Conservation (phyloP, 2,113 vertebrate species). For the Hemicordylus capensis region DNA sequence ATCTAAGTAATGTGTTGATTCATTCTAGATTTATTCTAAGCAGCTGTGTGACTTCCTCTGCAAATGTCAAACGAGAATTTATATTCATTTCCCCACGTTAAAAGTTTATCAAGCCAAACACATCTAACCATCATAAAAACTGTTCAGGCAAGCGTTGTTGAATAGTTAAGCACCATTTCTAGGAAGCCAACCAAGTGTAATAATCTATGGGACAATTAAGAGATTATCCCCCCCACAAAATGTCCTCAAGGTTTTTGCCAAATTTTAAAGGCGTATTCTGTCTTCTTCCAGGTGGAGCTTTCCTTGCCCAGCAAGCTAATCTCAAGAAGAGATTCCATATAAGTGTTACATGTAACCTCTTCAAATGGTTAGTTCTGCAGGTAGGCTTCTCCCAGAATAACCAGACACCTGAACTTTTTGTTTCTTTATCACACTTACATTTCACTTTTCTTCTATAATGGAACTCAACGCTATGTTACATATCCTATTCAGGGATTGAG, state of each 20-base stretch:
- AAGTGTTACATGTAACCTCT: neutral
- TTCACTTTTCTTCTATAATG: neutral
- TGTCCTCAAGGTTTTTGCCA: neutral
- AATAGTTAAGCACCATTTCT: neutral
- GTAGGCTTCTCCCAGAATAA: neutral
- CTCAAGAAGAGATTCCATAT: neutral
- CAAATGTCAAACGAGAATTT: neutral
- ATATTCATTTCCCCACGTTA: neutral
- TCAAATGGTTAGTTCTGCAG: neutral
- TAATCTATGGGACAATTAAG: neutral
- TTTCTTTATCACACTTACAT: neutral
- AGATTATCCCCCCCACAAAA: fast-evolving
- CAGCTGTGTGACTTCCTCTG: neutral
- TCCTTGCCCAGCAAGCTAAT: neutral
- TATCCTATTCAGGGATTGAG: neutral
- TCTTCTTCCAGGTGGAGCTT: neutral
- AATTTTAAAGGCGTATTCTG: neutral
- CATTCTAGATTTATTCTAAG: neutral
- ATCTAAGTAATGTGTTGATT: neutral
- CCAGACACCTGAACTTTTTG: too few relatives aligned
- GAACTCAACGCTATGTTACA: neutral
- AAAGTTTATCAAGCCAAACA: neutral
- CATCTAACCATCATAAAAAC: neutral
- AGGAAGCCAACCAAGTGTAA: neutral
- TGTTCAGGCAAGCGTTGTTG: neutral